Evolutionary conservation across 2,888 invertebrate species (phyloP), one percentile per base, ranked within the genome.

Genomic region (Orchesella flavescens): DNA sequence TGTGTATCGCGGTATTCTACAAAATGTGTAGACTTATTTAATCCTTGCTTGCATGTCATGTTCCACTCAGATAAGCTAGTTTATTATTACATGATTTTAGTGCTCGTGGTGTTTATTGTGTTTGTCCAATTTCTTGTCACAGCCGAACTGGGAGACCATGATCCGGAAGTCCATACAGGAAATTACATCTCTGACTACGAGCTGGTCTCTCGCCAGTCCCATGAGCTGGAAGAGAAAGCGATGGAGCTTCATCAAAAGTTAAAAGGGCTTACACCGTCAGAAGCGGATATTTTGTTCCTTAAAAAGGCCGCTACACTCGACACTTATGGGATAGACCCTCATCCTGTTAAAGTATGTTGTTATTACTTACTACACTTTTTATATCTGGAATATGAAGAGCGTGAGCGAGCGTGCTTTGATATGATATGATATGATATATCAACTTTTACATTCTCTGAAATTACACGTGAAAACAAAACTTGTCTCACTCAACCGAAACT

Each of bases 281-380:
- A 96, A 89, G 95, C 97, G 0, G 98, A 98, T 91, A 93, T 94
- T 83, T 93, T 94, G 88, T 99, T 99, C 91, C 93, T 99, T 89
- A 95, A 95, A 90, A 95, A 97, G 89, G 96, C 97, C 59, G 94
- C 96, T 87, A 94, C 95, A 87, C 92, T 99, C 80, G 98, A 99
- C 90, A 98, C 98, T 0, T 99, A 98, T 90, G 99, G 98, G 34
- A 96, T 99, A 49, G 98, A 99, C 91, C 99, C 98, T 12, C 97
- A 98, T 92, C 96, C 97, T 83, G 98, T 99, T 44, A 99, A 98
- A 93, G 96, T 96, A 90, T 89, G 89, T 86, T 73, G n/a, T 13
- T 46, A 24, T 34, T 34, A 34, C 34, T 34, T n/a, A 66, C 46
- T 46, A 4, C n/a, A 80, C 66, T 77, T 77, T 85, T 53, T 34